A percentile compares a stretch with the other conserved stretches of the same genome.
Conservation (phyloP, 2,113 vertebrate genomes). For the Atherinomorus stipes region DNA sequence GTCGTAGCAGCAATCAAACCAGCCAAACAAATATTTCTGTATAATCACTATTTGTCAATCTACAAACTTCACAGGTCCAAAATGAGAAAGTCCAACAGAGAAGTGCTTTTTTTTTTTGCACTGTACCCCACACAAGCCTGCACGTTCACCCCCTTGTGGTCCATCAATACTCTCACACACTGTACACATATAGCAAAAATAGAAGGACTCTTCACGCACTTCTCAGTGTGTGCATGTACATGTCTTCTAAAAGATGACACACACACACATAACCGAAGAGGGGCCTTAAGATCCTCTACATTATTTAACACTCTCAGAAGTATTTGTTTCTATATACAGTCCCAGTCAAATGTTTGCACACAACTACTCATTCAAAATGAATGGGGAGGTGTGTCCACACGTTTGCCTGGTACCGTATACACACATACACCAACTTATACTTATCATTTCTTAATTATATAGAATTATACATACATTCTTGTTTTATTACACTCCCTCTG, state of each 20-base stretch:
- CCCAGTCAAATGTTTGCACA: not conserved
- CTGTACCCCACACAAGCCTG: slow-evolving; percentile 58
- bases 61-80: slow-evolving; percentile 77
- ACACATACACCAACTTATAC: slow-evolving; percentile 77
- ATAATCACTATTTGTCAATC: slow-evolving; percentile 62
- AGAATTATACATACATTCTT: slow-evolving; percentile 82
- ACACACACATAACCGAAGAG: slow-evolving; percentile 48
- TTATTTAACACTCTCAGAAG: slow-evolving; percentile 69
- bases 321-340: slow-evolving; percentile 65
- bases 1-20: slow-evolving; percentile 75
- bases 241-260: slow-evolving; percentile 45
- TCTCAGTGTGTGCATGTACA: slow-evolving; percentile 44
- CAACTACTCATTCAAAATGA: not conserved
- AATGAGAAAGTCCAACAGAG: slow-evolving; percentile 40
- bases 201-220: slow-evolving; percentile 62
- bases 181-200: slow-evolving; percentile 78
- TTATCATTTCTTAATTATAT: slow-evolving; percentile 74
- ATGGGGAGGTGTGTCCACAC: not conserved
- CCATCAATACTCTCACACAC: slow-evolving; percentile 77
- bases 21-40: slow-evolving; percentile 54
- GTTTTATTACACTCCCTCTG: slow-evolving; percentile 72
- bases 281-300: slow-evolving; percentile 72
- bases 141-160: slow-evolving; percentile 77
- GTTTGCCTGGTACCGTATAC: slow-evolving; percentile 5
- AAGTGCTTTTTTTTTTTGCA: slow-evolving; percentile 63